Base-by-base conservation (phyloP, 2,113 vertebrate species). In the Chaetorhynchus papuensis region DNA sequence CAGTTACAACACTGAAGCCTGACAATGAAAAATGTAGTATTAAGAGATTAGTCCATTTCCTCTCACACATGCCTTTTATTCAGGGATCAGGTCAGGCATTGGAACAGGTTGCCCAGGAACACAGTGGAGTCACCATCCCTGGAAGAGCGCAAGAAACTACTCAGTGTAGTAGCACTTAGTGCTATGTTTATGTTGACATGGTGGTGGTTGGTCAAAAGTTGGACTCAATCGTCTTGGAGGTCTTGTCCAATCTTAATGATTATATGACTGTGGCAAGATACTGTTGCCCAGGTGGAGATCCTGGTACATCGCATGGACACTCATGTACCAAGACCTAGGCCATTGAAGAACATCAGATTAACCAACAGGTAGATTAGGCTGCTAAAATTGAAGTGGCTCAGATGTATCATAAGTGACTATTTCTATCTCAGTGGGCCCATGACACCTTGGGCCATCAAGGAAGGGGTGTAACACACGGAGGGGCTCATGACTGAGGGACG, bases 131-230 rank as follows among this genome's bases (percentile, higher is more conserved):
- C 39, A 47, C 17, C 11, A 35, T 47, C 10, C 30, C 17, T 11
- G 5, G 30, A 69, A 69, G 54, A 11, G 23, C 19, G 61, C 30
- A 61, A 69, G 24, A 69, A 47, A 47, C 47, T 19, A 27, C 7
- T 61, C 0, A 0, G 22, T 31, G 10, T 27, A 45, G 41, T n/a
- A 59, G 28, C 7, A 26, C 16, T 50, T 63, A 33, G 28, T 33
- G 45, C 28, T 52, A 5, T 52, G 47, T 35, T 83, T 47, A 27
- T 1, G 13, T 41, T 47, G 20, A 41, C 17, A 30, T 1, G 3
- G 16, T 35, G 24, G 20, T 41, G 27, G 42, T 37, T 26, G 30
- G 24, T 21, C 20, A 60, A 18, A 75, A 23, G 11, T 12, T 53
- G 28, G 11, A 52, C 45, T 66, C 39, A 15, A 9, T 16, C n/a